A percentile compares a stretch with the other conserved stretches of the same genome.
Evolutionary conservation across 2,797 vertebrate species (phyloP).

Genomic region (Falco berigora): DNA sequence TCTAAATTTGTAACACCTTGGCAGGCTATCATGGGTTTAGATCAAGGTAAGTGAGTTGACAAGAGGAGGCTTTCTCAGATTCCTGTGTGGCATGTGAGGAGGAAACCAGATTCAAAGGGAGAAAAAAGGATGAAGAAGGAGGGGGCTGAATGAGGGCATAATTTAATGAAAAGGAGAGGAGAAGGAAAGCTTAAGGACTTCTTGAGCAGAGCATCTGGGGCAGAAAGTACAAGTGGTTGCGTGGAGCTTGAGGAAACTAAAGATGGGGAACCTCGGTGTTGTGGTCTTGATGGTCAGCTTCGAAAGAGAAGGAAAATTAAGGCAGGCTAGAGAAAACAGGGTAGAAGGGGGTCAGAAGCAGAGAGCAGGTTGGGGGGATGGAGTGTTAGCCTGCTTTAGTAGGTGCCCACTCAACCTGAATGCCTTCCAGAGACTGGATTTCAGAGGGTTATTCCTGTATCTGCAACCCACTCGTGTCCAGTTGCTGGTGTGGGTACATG

Average conservation of each 20-base stretch:
- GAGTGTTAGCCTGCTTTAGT: rapidly evolving
- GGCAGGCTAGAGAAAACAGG: not conserved
- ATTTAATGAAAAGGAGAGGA: not conserved
- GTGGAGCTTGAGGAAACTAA: not conserved
- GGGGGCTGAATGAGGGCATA: not conserved
- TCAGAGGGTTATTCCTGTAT: not conserved
- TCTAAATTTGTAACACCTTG: not conserved
- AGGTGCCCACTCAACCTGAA: not conserved
- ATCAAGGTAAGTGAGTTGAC: not conserved
- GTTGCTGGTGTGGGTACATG: rapidly evolving
- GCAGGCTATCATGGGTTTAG: not conserved
- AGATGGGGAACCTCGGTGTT: not conserved
- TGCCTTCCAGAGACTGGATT: not conserved
- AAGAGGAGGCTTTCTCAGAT: not conserved
- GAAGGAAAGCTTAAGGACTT: not conserved
- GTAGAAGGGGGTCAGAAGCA: not conserved
- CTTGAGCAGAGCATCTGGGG: not conserved
- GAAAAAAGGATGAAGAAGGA: not conserved
- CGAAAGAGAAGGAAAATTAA: not conserved
- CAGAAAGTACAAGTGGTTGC: not conserved
- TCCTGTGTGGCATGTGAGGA: not conserved
- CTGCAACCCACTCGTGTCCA: not conserved
- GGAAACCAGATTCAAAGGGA: not conserved
- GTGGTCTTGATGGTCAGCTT: not conserved
- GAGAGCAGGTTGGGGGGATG: not conserved